Percentiles rank a stretch among this genome's conserved stretches.
Conservation (phyloP, 2,888 invertebrate species). For the Tupiocoris notatus region DNA sequence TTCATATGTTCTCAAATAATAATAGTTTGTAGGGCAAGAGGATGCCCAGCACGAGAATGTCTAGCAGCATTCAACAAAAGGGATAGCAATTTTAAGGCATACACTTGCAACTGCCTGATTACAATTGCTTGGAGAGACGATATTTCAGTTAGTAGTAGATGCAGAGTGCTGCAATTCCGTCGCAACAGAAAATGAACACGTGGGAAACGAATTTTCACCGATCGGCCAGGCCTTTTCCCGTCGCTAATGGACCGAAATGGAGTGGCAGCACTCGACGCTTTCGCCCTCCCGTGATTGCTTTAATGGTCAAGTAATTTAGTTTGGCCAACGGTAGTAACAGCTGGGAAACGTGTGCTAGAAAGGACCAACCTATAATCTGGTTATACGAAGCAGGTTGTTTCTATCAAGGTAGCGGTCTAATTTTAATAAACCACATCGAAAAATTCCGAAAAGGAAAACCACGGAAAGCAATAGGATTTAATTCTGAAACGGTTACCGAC, state of each 20-base stretch:
- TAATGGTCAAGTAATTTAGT: conserved; percentile 31
- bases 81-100: too few relatives aligned
- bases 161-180: not conserved
- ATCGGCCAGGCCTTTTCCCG: not conserved
- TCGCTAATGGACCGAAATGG: not conserved
- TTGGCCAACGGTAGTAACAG: not conserved
- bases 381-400: not conserved
- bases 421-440: conserved; percentile 9
- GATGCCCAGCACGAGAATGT: too few relatives aligned
- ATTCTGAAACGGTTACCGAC: conserved; percentile 14
- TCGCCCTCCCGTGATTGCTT: conserved; percentile 23
- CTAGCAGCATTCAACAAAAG: too few relatives aligned
- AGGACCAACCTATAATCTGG: not conserved
- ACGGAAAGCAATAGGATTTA: conserved; percentile 10
- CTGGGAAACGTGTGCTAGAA: not conserved
- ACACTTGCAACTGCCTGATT: too few relatives aligned
- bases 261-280: not conserved
- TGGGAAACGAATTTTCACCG: not conserved
- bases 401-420: not conserved
- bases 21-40: too few relatives aligned
- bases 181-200: not conserved
- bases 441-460: conserved; percentile 6
- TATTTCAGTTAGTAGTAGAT: too few relatives aligned
- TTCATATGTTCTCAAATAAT: too few relatives aligned
- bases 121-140: too few relatives aligned